Base-by-base conservation (phyloP, 2,888 invertebrate genomes). In the Pandemis heparana region DNA sequence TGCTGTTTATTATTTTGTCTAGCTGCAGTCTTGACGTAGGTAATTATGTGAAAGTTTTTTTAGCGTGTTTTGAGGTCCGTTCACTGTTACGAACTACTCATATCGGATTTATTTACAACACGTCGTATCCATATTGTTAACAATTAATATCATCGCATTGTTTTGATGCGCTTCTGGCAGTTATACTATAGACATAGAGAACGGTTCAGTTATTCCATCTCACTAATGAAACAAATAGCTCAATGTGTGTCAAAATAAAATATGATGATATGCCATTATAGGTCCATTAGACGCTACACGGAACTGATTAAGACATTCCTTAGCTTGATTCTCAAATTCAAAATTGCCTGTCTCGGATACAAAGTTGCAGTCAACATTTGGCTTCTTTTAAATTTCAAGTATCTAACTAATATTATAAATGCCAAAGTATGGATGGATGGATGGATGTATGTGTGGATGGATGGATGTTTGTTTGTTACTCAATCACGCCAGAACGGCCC, bases 1-100 rank as follows among this genome's bases (percentile, higher is more conserved):
- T 78, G 79, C 81, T 79, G 56, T 67, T 63, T 53, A 62, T 72
- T 68, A 62, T 62, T 72, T 68, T 63, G 67, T 56, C 62, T 59
- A 59, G 59, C 53, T 60, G 10, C 10, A 46, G 32, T 56, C 56
- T 56, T 23, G 56, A 12, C 56, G 56, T 67, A 12, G 23, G 56
- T 67, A 67, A 72, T 63, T 67, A 5, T 46, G 72, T 59, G 72
- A 72, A 72, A 72, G 72, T 67, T 46, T 70, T 18, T 56, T 56
- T n/a, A 10, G 51, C n/a, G n/a, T 23, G 7, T 56, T 23, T 23
- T 12, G 23, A 12, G 56, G 23, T 23, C 56, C 23, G 56, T 12
- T 56, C 23, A 18, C 23, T 23, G 12, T 48, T 48, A n/a, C 48
- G 48, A 48, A n/a, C n/a, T 46, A 5, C 5, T 48, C 43, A 43